These are phyloP conservation scores for Falco cherrug DNA, from an alignment of 2,797 vertebrate genomes.

Conservation along the genomic window DNA sequence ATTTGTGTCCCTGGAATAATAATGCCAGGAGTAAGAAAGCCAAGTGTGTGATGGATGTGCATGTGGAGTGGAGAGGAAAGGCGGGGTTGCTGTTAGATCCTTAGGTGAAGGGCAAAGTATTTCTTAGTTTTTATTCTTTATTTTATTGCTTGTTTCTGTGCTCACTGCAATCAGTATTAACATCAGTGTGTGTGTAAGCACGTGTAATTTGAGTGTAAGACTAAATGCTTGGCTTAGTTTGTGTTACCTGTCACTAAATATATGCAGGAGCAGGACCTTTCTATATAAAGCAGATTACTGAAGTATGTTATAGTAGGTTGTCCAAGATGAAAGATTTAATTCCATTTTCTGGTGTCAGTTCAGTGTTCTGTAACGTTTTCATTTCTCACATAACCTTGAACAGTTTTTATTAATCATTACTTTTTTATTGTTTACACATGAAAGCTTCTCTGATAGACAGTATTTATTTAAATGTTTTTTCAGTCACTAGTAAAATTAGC, in stretches of 20 bases:
- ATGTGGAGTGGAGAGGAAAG: background rate
- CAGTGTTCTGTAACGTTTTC: conserved; percentile 6
- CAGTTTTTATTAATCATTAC: conserved; percentile 41
- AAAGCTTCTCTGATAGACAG: conserved; percentile 7
- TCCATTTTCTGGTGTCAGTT: conserved; percentile 24
- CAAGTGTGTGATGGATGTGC: background rate
- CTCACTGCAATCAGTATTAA: too few species aligned
- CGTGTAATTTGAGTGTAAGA: background rate
- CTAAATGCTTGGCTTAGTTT: background rate
- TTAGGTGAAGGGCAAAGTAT: background rate
- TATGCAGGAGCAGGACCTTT: background rate
- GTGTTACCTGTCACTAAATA: background rate
- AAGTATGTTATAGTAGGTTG: background rate
- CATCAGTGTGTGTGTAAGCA: background rate
- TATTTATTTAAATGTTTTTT: conserved; percentile 30
- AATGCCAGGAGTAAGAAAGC: background rate
- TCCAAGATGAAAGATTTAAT: conserved; percentile 21
- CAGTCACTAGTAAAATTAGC: conserved; percentile 29
- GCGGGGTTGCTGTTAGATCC: background rate
- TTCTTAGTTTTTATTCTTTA: background rate
- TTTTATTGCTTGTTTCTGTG: background rate
- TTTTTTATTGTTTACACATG: conserved; percentile 31
- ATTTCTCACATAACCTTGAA: conserved; percentile 23
- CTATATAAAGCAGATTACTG: background rate
- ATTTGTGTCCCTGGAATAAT: background rate